Conservation (phyloP, 2,797 vertebrate species). For the Gephyroberyx darwinii region DNA sequence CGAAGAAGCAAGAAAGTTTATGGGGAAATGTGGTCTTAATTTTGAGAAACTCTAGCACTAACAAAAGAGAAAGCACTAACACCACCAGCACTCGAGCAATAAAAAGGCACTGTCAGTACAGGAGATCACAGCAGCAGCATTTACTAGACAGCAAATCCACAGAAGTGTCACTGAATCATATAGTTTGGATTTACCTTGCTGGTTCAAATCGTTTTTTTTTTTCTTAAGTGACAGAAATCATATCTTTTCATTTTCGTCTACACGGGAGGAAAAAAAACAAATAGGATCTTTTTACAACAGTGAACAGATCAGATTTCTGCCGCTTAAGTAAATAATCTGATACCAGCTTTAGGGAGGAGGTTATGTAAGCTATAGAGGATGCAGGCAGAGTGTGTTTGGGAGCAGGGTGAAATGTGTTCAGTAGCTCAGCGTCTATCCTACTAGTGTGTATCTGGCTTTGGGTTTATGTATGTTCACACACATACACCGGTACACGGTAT, state of each 20-base stretch:
- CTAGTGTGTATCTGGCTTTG: not conserved
- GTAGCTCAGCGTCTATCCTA: conserved; percentile 21
- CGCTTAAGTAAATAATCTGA: conserved; percentile 4
- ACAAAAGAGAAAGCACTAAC: too few species aligned
- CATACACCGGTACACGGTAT: too few species aligned
- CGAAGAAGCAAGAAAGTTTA: too few species aligned
- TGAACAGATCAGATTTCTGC: conserved; percentile 32
- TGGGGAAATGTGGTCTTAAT: too few species aligned
- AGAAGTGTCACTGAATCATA: too few species aligned
- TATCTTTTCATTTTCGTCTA: conserved; percentile 14
- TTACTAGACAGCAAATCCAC: too few species aligned
- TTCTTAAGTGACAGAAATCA: conserved; percentile 5
- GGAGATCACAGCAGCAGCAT: too few species aligned
- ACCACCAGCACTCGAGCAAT: too few species aligned
- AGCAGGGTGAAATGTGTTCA: not conserved
- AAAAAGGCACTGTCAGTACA: too few species aligned
- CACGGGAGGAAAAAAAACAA: not conserved
- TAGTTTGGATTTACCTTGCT: not conserved
- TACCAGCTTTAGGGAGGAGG: not conserved
- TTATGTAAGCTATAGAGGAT: conserved; percentile 14
- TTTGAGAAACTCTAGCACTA: too few species aligned
- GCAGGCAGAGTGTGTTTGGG: conserved; percentile 13
- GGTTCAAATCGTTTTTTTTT: not conserved
- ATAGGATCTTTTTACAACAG: conserved; percentile 13
- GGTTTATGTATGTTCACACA: not conserved